Percentiles rank a stretch among this genome's conserved stretches.
Conservation (phyloP, 1,140 invertebrate genomes). For the Luehdorfia chinensis region DNA sequence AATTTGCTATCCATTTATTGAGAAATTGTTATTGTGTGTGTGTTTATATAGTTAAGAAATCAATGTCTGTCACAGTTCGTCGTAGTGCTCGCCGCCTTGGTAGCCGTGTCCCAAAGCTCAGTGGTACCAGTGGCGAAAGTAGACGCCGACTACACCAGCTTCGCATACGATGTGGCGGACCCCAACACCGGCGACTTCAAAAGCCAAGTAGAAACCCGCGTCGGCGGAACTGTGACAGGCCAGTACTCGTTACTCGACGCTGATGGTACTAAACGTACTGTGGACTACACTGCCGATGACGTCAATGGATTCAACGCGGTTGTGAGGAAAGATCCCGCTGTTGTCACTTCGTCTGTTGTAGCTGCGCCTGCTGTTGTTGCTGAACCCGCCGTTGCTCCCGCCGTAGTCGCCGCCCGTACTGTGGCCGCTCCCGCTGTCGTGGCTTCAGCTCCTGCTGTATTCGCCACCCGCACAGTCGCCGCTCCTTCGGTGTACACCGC, state of each 20-base stretch:
- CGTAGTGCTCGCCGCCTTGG: constrained; percentile 47
- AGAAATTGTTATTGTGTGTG: no score
- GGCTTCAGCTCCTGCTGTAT: constrained; percentile 21
- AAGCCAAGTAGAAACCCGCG: constrained; percentile 68
- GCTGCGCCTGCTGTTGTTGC: constrained; percentile 23
- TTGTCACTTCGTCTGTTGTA: constrained; percentile 18
- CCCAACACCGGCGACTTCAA: constrained; percentile 75
- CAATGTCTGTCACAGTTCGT: constrained; percentile 39
- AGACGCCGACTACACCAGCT: constrained; percentile 55
- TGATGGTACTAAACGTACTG: constrained; percentile 62
- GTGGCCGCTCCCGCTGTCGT: constrained; percentile 21
- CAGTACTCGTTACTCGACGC: constrained; percentile 70
- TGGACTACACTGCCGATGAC: constrained; percentile 55
- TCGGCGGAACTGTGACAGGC: constrained; percentile 77
- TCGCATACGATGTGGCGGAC: constrained; percentile 70
- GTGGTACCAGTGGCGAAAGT: constrained; percentile 36
- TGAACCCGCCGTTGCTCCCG: constrained; percentile 20
- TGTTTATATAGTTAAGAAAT: no score
- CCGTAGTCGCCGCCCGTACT: no score
- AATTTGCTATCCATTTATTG: no score
- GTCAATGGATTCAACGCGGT: constrained; percentile 75
- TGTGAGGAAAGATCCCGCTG: constrained; percentile 54
- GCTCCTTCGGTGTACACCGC: constrained; percentile 19
- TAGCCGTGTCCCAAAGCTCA: constrained; percentile 42
- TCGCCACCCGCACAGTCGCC: constrained; percentile 10